Conservation (phyloP, 2,888 invertebrate genomes). For the Parelbella ahira region DNA sequence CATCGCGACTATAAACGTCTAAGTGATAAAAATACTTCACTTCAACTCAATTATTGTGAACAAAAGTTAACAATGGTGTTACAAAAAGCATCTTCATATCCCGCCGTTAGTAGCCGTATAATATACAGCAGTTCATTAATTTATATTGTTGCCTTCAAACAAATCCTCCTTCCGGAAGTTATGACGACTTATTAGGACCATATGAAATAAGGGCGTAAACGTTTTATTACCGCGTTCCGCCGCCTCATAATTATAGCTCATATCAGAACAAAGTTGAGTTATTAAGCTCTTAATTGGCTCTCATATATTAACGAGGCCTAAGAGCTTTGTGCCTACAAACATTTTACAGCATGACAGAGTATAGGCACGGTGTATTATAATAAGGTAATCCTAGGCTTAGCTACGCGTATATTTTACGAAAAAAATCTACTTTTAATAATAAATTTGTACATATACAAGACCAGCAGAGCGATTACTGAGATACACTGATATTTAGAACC, state of each 20-base stretch:
- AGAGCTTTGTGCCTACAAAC: constrained; percentile 16
- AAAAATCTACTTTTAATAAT: no score
- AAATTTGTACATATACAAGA: no score
- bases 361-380: background rate
- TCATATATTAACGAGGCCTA: constrained; percentile 23
- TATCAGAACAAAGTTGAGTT: constrained; percentile 33
- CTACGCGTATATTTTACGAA: background rate
- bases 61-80: no score
- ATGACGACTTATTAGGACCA: constrained; percentile 19
- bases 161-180: constrained; percentile 4
- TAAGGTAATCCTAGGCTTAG: constrained; percentile 16
- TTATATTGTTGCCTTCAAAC: constrained; percentile 3
- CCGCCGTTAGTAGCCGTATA: no score
- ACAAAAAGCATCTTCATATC: no score
- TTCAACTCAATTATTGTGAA: no score
- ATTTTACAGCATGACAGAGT: constrained; percentile 18
- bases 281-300: constrained; percentile 29
- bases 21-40: no score
- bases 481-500: no score
- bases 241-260: constrained; percentile 31
- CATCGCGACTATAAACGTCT: no score
- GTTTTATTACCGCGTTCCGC: constrained; percentile 31
- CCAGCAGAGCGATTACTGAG: no score
- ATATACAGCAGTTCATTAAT: background rate
- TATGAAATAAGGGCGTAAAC: constrained; percentile 18